Base-by-base conservation (phyloP, 2,113 vertebrate species). In the Sinocyclocheilus maitianheensis region DNA sequence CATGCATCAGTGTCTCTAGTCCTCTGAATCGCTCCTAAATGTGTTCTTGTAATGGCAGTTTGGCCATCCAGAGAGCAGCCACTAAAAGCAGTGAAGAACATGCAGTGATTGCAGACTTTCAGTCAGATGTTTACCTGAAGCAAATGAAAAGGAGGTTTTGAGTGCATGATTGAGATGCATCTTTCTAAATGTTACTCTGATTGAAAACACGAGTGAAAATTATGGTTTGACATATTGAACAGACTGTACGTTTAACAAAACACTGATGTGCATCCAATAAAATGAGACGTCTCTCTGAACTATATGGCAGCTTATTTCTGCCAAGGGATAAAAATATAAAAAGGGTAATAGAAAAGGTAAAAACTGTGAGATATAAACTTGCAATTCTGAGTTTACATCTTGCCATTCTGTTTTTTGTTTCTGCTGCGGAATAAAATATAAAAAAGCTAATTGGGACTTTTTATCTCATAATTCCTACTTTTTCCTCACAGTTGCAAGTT, bases 1-100 rank as follows among this genome's bases (percentile, higher is more conserved):
- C 55, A 65, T 43, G 87, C 72, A 55, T 78, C 74, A 26, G 62
- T 78, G 69, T 71, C 82, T 51, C 72, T 60, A 26, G 30, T 16
- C 18, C 26, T 34, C 53, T n/a, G 77, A 34, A 67, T 34, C 13
- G 65, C 65, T 79, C 46, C 22, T 48, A 14, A 48, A 26, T 26
- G 60, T 20, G 76, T 79, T 55, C 30, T n/a, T 46, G 60, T 8
- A 13, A 81, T 30, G 22, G 24, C 69, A 78, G 75, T 62, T 76
- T 48, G 18, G 55, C 30, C 11, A 10, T 80, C 14, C n/a, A 69
- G 11, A 69, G 65, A 34, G 18, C n/a, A 34, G 51, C n/a, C 46
- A 6, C 74, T 24, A 13, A 26, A 16, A 51, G 43, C 43, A 2
- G 22, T n/a, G n/a, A 26, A 26, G 13, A 12, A 6, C 34, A 5